These are phyloP conservation scores for Trisateles emortualis DNA, from an alignment of 2,888 invertebrate species.

Conservation along the genomic window DNA sequence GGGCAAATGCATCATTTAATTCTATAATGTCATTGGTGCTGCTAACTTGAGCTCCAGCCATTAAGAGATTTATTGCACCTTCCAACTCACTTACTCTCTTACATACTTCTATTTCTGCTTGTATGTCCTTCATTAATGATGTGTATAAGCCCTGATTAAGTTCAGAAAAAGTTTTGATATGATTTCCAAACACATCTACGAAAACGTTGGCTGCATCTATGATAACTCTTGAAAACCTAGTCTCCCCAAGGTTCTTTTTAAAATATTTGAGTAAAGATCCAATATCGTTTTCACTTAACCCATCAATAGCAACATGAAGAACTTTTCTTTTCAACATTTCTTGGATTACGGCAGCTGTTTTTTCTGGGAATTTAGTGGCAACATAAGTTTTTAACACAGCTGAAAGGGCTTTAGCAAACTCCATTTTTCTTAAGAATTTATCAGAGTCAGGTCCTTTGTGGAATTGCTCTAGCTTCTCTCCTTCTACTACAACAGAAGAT, in stretches of 20 bases:
- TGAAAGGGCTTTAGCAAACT: conserved; percentile 93
- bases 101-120: conserved; percentile 90
- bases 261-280: conserved; percentile 91
- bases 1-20: conserved; percentile 63
- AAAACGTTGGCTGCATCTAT: conserved; percentile 92
- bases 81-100: conserved; percentile 89
- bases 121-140: conserved; percentile 87
- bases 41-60: conserved; percentile 87
- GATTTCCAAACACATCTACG: conserved; percentile 91
- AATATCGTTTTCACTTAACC: conserved; percentile 89
- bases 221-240: conserved; percentile 91
- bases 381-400: conserved; percentile 88
- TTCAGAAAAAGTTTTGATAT: conserved; percentile 88
- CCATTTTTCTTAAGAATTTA: conserved; percentile 91
- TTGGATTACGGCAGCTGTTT: conserved; percentile 93
- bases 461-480: conserved; percentile 76
- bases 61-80: conserved; percentile 89
- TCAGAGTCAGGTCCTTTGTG: conserved; percentile 88
- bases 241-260: conserved; percentile 90
- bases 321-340: conserved; percentile 95
- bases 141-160: conserved; percentile 88
- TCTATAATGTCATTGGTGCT: conserved; percentile 68
- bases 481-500: conserved; percentile 77
- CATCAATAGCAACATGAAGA: conserved; percentile 91
- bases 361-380: conserved; percentile 90